phyloP scores from a whole-genome alignment of 2,797 vertebrate species.

The Phaenicophaeus curvirostris region DNA sequence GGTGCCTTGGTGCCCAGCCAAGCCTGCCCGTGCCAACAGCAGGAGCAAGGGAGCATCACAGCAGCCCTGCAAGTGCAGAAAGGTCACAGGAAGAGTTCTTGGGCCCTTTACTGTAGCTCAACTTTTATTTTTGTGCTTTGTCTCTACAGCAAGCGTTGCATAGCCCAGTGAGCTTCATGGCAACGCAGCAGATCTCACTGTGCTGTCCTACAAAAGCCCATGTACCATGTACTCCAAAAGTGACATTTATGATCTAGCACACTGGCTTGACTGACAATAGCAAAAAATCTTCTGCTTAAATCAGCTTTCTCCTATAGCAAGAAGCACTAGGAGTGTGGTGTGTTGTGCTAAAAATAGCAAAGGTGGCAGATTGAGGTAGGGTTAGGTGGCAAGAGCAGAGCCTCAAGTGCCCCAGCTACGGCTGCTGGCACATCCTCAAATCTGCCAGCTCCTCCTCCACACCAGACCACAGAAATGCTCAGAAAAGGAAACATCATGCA shows the following conservation, averaged over 20 bases:
- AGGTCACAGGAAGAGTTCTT: background rate
- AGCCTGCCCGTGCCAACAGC: background rate
- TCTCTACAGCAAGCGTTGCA: background rate
- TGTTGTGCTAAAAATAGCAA: background rate
- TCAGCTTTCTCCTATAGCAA: background rate
- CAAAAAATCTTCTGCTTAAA: background rate
- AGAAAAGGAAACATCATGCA: background rate
- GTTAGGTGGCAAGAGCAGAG: background rate
- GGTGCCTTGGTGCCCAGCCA: no score
- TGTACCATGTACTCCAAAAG: rapidly evolving
- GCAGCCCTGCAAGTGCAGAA: background rate
- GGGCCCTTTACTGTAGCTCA: rapidly evolving
- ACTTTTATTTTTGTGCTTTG: background rate
- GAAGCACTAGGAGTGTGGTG: background rate
- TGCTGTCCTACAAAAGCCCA: no score
- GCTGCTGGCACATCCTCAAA: background rate
- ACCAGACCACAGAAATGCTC: background rate
- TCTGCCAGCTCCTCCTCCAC: background rate
- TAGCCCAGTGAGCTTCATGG: rapidly evolving
- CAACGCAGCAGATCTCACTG: background rate
- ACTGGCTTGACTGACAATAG: background rate
- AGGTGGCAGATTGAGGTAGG: background rate
- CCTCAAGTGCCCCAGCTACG: background rate
- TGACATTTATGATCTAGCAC: background rate
- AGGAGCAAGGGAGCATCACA: background rate